phyloP scores from a whole-genome alignment of 2,113 vertebrate genomes.

The Chionodraco myersi region DNA sequence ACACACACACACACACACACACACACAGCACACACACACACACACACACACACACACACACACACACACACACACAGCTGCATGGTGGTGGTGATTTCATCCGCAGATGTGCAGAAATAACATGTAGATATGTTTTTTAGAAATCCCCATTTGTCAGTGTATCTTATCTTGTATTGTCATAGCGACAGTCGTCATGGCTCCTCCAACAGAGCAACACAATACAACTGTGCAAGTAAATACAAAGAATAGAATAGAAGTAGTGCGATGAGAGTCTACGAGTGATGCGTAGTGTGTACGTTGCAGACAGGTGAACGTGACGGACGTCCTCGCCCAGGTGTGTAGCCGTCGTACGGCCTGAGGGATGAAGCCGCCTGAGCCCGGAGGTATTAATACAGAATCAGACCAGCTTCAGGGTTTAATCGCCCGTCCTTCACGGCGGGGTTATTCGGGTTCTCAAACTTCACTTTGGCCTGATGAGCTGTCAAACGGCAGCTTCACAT shows the following conservation, averaged over 20 bases:
- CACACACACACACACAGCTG: too few relatives aligned
- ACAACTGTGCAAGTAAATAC: too few relatives aligned
- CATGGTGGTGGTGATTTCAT: not conserved
- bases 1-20: too few relatives aligned
- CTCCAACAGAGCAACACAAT: too few relatives aligned
- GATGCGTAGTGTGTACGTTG: too few relatives aligned
- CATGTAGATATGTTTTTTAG: not conserved
- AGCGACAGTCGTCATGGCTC: too few relatives aligned
- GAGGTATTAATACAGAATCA: not conserved
- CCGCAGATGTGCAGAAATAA: not conserved
- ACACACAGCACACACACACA: not conserved
- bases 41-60: not conserved
- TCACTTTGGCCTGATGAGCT: constrained; percentile 26
- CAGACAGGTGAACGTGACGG: too few relatives aligned
- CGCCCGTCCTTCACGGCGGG: constrained; percentile 13
- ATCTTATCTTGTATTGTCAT: not conserved
- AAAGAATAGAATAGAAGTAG: too few relatives aligned
- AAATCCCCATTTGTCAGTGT: not conserved
- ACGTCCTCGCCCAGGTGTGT: too few relatives aligned
- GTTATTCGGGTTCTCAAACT: constrained; percentile 49
- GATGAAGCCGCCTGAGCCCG: too few relatives aligned
- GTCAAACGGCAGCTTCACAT: constrained; percentile 31
- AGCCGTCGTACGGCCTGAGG: too few relatives aligned
- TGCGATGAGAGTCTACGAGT: too few relatives aligned
- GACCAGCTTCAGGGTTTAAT: constrained; percentile 8